A percentile compares a stretch with the other conserved stretches of the same genome.
These are phyloP conservation scores for Castor canadensis DNA, from an alignment of 2,113 vertebrate genomes.

Conservation along the genomic window DNA sequence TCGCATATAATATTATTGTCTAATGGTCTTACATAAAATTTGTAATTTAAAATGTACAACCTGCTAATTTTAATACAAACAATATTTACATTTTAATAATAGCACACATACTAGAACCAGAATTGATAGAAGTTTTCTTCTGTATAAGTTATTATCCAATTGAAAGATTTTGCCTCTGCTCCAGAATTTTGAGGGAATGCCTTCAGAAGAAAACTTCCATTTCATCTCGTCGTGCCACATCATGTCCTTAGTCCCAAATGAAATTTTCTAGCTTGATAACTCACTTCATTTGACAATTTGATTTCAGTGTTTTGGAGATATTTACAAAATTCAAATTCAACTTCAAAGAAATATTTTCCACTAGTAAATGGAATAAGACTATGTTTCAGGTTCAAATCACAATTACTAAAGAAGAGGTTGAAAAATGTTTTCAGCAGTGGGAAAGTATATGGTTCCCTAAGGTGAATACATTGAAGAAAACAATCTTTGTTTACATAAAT, in stretches of 20 bases:
- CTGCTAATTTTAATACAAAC: neutral
- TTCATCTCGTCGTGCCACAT: slow-evolving; percentile 23
- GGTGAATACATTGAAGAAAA: neutral
- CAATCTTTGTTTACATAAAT: neutral
- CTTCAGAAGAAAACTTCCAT: slow-evolving; percentile 47
- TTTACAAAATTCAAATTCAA: slow-evolving; percentile 36
- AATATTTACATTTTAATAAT: slow-evolving; percentile 25
- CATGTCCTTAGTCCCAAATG: slow-evolving; percentile 36
- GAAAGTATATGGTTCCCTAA: neutral
- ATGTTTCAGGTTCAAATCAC: slow-evolving; percentile 20
- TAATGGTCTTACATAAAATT: neutral
- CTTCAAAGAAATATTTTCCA: neutral
- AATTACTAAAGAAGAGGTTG: slow-evolving; percentile 4
- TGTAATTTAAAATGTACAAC: neutral
- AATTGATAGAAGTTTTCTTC: slow-evolving; percentile 10
- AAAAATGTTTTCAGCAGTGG: neutral
- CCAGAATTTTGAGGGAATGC: neutral
- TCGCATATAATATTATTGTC: slow-evolving; percentile 29
- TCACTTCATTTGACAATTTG: neutral
- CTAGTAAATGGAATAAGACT: neutral
- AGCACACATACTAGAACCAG: neutral
- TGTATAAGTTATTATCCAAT: neutral
- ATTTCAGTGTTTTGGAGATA: neutral
- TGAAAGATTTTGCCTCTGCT: neutral
- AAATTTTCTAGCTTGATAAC: slow-evolving; percentile 34